Evolutionary conservation across 1,140 invertebrate genomes (phyloP).

Genomic region (Drosophila murphyi): DNA sequence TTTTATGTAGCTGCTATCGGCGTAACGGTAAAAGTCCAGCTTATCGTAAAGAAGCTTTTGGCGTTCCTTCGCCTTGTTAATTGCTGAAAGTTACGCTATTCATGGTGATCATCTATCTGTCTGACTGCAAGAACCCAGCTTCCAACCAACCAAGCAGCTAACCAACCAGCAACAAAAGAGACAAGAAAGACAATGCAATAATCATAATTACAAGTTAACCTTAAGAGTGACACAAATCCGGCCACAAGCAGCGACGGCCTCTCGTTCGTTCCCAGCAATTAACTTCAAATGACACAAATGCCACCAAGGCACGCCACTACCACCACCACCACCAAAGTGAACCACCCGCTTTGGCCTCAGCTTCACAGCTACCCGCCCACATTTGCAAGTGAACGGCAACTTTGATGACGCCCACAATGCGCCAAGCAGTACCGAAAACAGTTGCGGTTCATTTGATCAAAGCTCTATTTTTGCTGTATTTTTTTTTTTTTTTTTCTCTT

Average conservation of each 20-base stretch:
- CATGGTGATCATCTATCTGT: conserved; percentile 4
- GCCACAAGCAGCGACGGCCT: conserved; percentile 48
- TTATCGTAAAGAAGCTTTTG: conserved; percentile 35
- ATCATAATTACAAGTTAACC: conserved; percentile 82
- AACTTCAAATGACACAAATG: conserved; percentile 83
- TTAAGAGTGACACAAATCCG: conserved; percentile 82
- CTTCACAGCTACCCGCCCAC: conserved; percentile 55
- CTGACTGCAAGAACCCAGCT: conserved; percentile 44
- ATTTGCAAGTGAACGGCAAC: conserved; percentile 80
- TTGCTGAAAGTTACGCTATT: conserved; percentile 31
- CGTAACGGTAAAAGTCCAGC: conserved; percentile 24
- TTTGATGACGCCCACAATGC: conserved; percentile 76
- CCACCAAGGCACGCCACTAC: conserved; percentile 70
- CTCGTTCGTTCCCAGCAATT: conserved; percentile 79
- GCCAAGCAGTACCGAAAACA: conserved; percentile 46
- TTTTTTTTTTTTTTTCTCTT: conserved; percentile 21
- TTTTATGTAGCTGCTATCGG: conserved; percentile 24
- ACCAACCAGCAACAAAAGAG: not conserved
- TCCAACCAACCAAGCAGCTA: conserved; percentile 5
- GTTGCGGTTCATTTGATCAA: conserved; percentile 78
- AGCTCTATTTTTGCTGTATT: conserved; percentile 30
- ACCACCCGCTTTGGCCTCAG: conserved; percentile 22
- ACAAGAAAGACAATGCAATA: conserved; percentile 55
- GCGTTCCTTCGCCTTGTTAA: conserved; percentile 33
- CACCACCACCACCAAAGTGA: conserved; percentile 17